Evolutionary conservation across 2,797 vertebrate species (phyloP), one percentile per base, ranked within the genome.

Genomic region (Poliocrania exsul): DNA sequence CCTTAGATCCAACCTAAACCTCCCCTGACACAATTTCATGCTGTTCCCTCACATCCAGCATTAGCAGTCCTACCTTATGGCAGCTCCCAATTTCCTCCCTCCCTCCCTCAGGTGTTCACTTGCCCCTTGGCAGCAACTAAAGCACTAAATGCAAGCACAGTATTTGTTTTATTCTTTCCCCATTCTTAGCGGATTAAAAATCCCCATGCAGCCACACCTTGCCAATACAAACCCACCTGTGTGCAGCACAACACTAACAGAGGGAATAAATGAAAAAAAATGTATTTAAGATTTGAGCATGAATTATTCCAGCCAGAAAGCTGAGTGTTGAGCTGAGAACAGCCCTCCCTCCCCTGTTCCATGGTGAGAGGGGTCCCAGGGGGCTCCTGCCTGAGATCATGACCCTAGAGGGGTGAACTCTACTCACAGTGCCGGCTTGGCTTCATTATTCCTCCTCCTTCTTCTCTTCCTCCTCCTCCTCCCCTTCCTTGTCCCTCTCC

Each of bases 221-320:
- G 16, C 74, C 50, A 3, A 42, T 13, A n/a, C 58, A 23, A 15
- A 28, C 57, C 14, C 40, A 16, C 31, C 70, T 2, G 2, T 16
- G 29, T 3, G 1, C n/a, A 16, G 37, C 73, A 57, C 60, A 20
- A 4, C 33, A 54, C 16, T 5, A 60, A 51, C 9, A 3, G 19
- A 18, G 8, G 3, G 1, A 1, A 5, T 40, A 19, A 38, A 31
- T 29, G 5, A 8, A 5, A 3, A 5, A 4, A 12, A 9, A 9
- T 2, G 3, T 20, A 29, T 29, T 18, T 26, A 42, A 38, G 18
- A 7, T 2, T 51, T 2, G 2, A 64, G 2, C 4, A 72, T 31
- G 20, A 65, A 23, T 42, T 58, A 42, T 29, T 35, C 17, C 49
- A 19, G 16, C 3, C 3, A 25, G 28, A 35, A 47, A 73, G 18